phyloP scores from a whole-genome alignment of 2,113 vertebrate species.

The Pachypanchax playfairii region DNA sequence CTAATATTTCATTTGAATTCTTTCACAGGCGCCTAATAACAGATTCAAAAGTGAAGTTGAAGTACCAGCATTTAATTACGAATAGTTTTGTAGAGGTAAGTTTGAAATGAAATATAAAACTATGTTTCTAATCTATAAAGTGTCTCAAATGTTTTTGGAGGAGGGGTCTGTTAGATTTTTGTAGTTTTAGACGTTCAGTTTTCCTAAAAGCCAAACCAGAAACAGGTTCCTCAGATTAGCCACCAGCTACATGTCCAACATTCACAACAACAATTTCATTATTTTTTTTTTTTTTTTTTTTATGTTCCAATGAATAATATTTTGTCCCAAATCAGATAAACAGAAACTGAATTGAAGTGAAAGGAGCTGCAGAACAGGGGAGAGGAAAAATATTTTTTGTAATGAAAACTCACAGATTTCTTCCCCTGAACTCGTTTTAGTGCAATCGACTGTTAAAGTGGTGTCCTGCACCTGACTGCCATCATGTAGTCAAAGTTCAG shows the following conservation, averaged over 20 bases:
- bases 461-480: constrained; percentile 99
- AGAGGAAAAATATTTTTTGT: not conserved
- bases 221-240: too few species aligned
- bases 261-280: too few species aligned
- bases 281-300: too few species aligned
- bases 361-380: not conserved
- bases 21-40: constrained; percentile 94
- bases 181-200: too few species aligned
- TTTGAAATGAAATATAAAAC: constrained; percentile 18
- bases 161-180: too few species aligned
- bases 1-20: constrained; percentile 39
- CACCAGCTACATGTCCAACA: too few species aligned
- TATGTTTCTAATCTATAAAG: too few species aligned
- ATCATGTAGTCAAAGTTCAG: constrained; percentile 99
- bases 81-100: constrained; percentile 99
- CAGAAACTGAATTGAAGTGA: not conserved
- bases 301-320: too few species aligned
- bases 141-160: too few species aligned
- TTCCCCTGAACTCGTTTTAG: constrained; percentile 67
- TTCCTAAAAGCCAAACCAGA: too few species aligned
- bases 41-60: constrained; percentile 99
- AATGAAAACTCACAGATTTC: not conserved
- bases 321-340: not conserved
- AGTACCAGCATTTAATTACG: constrained; percentile 99
- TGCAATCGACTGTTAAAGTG: constrained; percentile 99